Percentiles rank a stretch among this genome's conserved stretches.
Evolutionary conservation across 2,113 vertebrate genomes (phyloP).

Genomic region (Tachycineta bicolor): DNA sequence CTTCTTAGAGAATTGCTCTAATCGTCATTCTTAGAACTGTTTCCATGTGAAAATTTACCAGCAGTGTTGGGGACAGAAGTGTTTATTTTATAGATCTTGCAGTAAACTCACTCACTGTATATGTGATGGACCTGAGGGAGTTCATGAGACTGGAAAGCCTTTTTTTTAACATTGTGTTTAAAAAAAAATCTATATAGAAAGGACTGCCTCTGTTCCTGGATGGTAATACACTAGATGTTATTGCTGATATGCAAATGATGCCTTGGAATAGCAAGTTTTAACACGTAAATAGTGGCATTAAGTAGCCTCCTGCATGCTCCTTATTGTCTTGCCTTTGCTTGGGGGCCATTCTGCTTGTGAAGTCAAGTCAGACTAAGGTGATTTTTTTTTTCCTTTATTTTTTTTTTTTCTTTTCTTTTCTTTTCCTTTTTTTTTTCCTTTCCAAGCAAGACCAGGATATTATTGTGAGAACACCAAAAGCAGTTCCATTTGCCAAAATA

Average conservation of each 20-base stretch:
- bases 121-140: not conserved
- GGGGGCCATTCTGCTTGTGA: slow-evolving; percentile 5
- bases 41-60: slow-evolving; percentile 5
- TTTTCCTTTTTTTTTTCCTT: not conserved
- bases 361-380: not conserved
- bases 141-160: not conserved
- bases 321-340: slow-evolving; percentile 3
- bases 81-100: not conserved
- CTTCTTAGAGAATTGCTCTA: not conserved
- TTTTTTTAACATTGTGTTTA: not conserved
- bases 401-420: not conserved
- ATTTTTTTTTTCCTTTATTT: not conserved
- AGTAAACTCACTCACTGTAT: not conserved
- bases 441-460: not conserved
- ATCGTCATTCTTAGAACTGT: not conserved
- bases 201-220: not conserved
- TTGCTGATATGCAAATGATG: not conserved
- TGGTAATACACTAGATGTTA: not conserved
- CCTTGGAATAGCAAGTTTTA: slow-evolving; percentile 42
- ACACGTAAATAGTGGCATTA: slow-evolving; percentile 18
- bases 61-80: not conserved
- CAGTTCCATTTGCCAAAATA: slow-evolving; percentile 48
- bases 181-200: not conserved
- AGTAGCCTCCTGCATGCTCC: slow-evolving; percentile 35
- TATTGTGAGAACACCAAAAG: slow-evolving; percentile 16